Conservation (phyloP, 2,113 vertebrate species). For the Centrocercus urophasianus region DNA sequence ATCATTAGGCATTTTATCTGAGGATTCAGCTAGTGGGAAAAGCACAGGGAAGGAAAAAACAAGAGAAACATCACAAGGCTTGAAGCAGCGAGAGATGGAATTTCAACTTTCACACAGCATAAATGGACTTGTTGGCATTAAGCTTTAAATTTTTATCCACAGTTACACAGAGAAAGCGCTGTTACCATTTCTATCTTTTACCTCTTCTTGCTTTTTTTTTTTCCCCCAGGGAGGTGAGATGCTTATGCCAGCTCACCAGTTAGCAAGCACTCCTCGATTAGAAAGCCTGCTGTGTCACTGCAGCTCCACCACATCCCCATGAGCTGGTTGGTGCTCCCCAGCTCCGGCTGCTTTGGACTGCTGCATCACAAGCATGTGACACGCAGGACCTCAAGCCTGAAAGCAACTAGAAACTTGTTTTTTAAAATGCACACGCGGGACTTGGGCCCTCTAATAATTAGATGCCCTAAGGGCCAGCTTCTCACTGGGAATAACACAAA, state of each 20-base stretch:
- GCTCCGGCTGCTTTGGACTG: not conserved
- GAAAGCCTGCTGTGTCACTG: not conserved
- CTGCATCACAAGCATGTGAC: not conserved
- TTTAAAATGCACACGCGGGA: not conserved
- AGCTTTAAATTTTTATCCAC: not conserved
- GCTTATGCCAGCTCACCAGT: not conserved
- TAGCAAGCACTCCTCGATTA: not conserved
- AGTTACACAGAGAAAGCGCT: not conserved
- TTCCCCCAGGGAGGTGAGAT: not conserved
- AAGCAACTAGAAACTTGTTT: not conserved
- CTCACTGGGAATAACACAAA: not conserved
- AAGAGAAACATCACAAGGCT: slow-evolving; percentile 87
- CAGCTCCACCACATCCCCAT: not conserved
- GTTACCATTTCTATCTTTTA: not conserved
- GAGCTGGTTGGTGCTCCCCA: too few relatives aligned
- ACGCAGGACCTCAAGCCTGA: not conserved
- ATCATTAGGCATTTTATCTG: slow-evolving; percentile 99
- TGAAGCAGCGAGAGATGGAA: slow-evolving; percentile 75
- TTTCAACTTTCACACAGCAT: not conserved
- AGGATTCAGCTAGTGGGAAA: slow-evolving; percentile 94
- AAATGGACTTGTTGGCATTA: not conserved
- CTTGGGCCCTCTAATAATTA: not conserved
- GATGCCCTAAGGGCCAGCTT: too few relatives aligned
- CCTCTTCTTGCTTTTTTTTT: not conserved
- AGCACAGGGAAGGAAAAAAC: slow-evolving; percentile 85